Base-by-base conservation (phyloP, 2,888 invertebrate genomes). In the Neria commutata region DNA sequence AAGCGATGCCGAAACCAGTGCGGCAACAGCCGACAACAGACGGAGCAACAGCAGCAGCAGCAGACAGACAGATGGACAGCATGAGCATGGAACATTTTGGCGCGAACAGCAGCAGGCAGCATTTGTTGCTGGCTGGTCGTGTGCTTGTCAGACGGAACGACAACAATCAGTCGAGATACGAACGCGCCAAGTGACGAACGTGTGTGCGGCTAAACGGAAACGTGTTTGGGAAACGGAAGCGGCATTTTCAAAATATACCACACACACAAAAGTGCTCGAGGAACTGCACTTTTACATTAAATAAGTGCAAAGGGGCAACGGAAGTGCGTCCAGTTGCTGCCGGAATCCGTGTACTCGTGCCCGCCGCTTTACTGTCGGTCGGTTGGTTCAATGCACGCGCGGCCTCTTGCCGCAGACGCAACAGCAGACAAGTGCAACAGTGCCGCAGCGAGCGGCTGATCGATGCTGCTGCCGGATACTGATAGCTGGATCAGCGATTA, bases 161-260 rank as follows among this genome's bases (percentile, higher is more conserved):
- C 58, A 65, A 58, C 58, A 54, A 59, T 74, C 75, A 75, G 77
- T 76, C 75, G 75, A 75, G 73, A 70, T 64, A 74, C 76, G 76
- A 76, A 70, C 71, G 77, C 71, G 76, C 69, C 68, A 64, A 62
- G 67, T 62, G 67, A 67, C 69, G 73, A 73, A 77, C 73, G 76
- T 74, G 69, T 68, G 56, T n/a, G n/a, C n/a, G n/a, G n/a, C n/a
- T n/a, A n/a, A n/a, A n/a, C n/a, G n/a, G n/a, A n/a, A n/a, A n/a
- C n/a, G n/a, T n/a, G n/a, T n/a, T n/a, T n/a, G n/a, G 57, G 19
- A 50, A 42, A 52, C 16, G 14, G 14, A 49, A 57, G 50, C 11
- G 37, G 37, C 8, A 37, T 10, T 37, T 37, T 4, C 10, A n/a
- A n/a, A 29, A 29, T 11, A 8, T 29, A 29, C 29, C 29, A 29